Evolutionary conservation across 2,888 invertebrate species (phyloP), one percentile per base, ranked within the genome.

Genomic region (Apotomis betuletana): DNA sequence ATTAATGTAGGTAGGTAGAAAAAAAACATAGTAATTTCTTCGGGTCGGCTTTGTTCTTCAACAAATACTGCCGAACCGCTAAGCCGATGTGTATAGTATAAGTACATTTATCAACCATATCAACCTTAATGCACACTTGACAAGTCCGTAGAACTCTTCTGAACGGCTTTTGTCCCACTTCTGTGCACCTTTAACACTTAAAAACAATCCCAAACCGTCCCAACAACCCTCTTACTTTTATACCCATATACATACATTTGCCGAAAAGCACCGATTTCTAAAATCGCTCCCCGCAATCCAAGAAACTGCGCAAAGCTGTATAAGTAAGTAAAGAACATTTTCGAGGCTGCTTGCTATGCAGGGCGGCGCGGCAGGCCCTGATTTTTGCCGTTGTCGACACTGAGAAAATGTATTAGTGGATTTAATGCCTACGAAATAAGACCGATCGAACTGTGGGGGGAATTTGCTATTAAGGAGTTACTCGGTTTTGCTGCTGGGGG

Each of bases 301-400:
- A 77, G 77, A 67, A 75, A 79, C 76, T 78, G 74, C 70, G 69
- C 65, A 75, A 74, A 74, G 73, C 75, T 65, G 68, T 60, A 73
- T 74, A 77, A 78, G 77, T 77, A 77, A 72, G 77, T 75, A 77
- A 78, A 77, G 79, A 79, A 78, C 76, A 79, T 79, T 80, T 81
- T 74, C 77, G 77, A 74, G 77, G 70, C 92, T 92, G 83, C 79
- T 93, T 92, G 87, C 87, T 92, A 93, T 93, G 89, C 93, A 87
- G 88, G 86, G 81, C 89, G 85, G 83, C 85, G 80, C 81, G 74
- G 79, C 75, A 77, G 79, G 87, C 85, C 87, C 89, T 91, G 92
- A 93, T 93, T 94, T 93, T 92, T 90, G 88, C 84, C 86, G 85
- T 86, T 86, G 90, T 90, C 91, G 89, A 86, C 92, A 87, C 84